Conservation (phyloP, 2,797 vertebrate genomes). For the Mormyrus hasselquistii region DNA sequence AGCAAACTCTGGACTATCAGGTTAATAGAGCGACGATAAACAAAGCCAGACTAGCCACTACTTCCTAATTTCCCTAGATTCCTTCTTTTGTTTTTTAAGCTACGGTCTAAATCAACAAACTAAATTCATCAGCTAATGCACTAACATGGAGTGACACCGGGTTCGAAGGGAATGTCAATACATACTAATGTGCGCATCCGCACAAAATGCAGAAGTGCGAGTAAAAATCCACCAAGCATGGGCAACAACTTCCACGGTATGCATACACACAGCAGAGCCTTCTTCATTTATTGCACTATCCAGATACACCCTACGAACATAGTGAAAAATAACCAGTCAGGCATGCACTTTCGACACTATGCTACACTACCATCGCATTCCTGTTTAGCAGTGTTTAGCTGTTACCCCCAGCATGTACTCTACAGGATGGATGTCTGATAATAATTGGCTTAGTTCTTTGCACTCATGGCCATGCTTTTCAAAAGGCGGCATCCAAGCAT, state of each 20-base stretch:
- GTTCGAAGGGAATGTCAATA: neutral
- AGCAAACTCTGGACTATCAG: neutral
- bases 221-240: conserved; percentile 9
- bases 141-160: neutral
- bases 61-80: neutral
- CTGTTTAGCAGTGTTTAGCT: neutral
- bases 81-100: neutral
- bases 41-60: conserved; percentile 13
- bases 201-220: neutral
- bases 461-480: neutral
- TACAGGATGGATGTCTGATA: neutral
- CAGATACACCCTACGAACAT: conserved; percentile 26
- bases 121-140: neutral
- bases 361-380: neutral
- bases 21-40: conserved; percentile 4
- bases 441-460: neutral
- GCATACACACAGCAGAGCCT: neutral
- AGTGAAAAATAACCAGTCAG: conserved; percentile 5
- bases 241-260: conserved; percentile 21
- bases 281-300: conserved; percentile 8
- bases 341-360: conserved; percentile 7
- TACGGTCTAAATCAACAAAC: neutral
- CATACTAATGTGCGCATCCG: neutral
- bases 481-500: neutral
- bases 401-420: neutral